Conservation (phyloP, 1,140 invertebrate genomes). For the Aethina tumida region DNA sequence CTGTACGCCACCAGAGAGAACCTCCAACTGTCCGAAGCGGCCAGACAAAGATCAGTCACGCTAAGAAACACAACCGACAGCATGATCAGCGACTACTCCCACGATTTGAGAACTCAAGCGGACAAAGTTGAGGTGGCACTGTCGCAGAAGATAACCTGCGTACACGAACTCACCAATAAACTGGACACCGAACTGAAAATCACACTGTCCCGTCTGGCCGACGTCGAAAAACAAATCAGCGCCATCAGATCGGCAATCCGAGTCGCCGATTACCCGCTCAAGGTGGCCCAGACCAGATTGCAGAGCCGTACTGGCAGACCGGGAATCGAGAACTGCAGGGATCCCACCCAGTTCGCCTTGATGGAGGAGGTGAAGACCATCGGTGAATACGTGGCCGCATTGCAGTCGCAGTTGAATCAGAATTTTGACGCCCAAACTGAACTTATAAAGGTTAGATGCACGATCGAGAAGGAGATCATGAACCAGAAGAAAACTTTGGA, state of each 20-base stretch:
- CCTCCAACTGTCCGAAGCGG: slow-evolving; percentile 45
- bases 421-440: slow-evolving; percentile 45
- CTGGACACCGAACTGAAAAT: slow-evolving; percentile 52
- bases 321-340: slow-evolving; percentile 55
- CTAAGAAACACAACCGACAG: slow-evolving; percentile 48
- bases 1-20: slow-evolving; percentile 52
- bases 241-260: too few relatives aligned
- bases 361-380: slow-evolving; percentile 57
- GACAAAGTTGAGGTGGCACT: slow-evolving; percentile 55
- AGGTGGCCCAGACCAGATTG: slow-evolving; percentile 61
- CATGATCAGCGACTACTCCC: slow-evolving; percentile 48
- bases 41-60: slow-evolving; percentile 45
- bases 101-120: slow-evolving; percentile 57
- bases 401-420: slow-evolving; percentile 43
- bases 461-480: slow-evolving; percentile 57
- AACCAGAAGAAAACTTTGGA: slow-evolving; percentile 55
- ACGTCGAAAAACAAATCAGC: slow-evolving; percentile 42
- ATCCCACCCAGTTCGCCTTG: slow-evolving; percentile 50
- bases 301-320: slow-evolving; percentile 51
- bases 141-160: slow-evolving; percentile 49
- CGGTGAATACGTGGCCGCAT: slow-evolving; percentile 48
- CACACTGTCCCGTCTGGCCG: too few relatives aligned
- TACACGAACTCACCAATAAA: slow-evolving; percentile 49
- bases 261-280: slow-evolving; percentile 54
- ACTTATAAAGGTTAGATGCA: slow-evolving; percentile 44